Conservation (phyloP, 2,797 vertebrate species). For the Rhabdomys pumilio region DNA sequence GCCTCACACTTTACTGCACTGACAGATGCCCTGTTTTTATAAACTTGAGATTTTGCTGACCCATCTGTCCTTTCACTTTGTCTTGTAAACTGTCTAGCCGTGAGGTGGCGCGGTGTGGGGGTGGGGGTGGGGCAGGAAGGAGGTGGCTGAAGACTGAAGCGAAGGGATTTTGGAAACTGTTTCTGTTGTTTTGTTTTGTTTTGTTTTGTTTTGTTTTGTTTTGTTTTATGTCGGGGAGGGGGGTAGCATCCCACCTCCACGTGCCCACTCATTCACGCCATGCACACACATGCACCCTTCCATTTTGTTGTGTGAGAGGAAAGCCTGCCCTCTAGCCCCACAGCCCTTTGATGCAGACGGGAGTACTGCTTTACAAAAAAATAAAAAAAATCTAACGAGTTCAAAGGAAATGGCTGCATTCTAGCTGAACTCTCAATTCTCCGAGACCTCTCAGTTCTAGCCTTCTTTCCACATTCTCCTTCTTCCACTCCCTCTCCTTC, state of each 20-base stretch:
- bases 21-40: conserved; percentile 66
- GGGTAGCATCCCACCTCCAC: not conserved
- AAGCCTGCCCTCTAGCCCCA: conserved; percentile 20
- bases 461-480: no score
- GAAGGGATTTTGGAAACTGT: not conserved
- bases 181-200: not conserved
- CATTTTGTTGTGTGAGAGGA: conserved; percentile 47
- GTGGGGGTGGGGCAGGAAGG: not conserved
- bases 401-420: conserved; percentile 25
- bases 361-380: conserved; percentile 21
- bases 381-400: conserved; percentile 20
- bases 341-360: conserved; percentile 50
- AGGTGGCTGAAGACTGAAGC: not conserved
- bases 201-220: not conserved
- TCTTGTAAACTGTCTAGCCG: not conserved
- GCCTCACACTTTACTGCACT: conserved; percentile 82
- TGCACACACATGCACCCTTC: not conserved
- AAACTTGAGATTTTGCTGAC: conserved; percentile 62
- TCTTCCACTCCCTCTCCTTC: not conserved
- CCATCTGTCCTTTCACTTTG: conserved; percentile 41
- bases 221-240: not conserved
- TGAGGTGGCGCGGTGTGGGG: not conserved
- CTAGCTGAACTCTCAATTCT: not conserved
- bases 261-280: not conserved
- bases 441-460: no score